Conservation (phyloP, 2,797 vertebrate species). For the Notolabrus celidotus region DNA sequence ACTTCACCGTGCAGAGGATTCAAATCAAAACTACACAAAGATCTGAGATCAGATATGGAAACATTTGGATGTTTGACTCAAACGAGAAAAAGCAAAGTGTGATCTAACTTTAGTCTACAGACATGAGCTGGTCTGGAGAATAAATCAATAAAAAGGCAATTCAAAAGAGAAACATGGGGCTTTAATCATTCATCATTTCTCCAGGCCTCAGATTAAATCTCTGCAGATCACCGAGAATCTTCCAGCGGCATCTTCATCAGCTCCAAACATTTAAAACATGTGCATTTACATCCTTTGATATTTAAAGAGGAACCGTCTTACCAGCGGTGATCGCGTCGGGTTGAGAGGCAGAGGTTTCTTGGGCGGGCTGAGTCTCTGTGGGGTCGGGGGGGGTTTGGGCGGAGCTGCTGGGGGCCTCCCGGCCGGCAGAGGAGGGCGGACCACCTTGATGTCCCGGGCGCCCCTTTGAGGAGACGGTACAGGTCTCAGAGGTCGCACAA, state of each 20-base stretch:
- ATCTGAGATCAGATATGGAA: slow-evolving; percentile 10
- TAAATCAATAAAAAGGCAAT: too few species aligned
- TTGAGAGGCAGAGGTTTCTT: slow-evolving; percentile 89
- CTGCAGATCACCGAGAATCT: too few species aligned
- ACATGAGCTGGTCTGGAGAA: too few species aligned
- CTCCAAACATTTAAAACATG: too few species aligned
- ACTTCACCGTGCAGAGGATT: slow-evolving; percentile 13
- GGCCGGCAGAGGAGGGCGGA: slow-evolving; percentile 82
- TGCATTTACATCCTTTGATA: too few species aligned
- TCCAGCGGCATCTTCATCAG: too few species aligned
- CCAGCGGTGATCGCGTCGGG: slow-evolving; percentile 85
- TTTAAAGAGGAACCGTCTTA: slow-evolving; percentile 57
- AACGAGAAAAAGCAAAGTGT: slow-evolving; percentile 25
- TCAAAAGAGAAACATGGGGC: too few species aligned
- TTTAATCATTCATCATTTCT: too few species aligned
- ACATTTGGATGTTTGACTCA: slow-evolving; percentile 23
- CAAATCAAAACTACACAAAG: not conserved
- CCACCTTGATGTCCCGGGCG: slow-evolving; percentile 69
- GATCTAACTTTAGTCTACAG: slow-evolving; percentile 34
- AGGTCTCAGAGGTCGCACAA: slow-evolving; percentile 87
- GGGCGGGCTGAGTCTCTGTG: slow-evolving; percentile 85
- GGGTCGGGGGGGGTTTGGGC: slow-evolving; percentile 46
- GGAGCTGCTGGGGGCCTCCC: slow-evolving; percentile 68
- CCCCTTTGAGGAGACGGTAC: slow-evolving; percentile 58
- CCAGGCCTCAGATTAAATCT: too few species aligned